Percentiles rank a stretch among this genome's conserved stretches.
Conservation (phyloP, 2,113 vertebrate genomes). For the Platysteira castanea region DNA sequence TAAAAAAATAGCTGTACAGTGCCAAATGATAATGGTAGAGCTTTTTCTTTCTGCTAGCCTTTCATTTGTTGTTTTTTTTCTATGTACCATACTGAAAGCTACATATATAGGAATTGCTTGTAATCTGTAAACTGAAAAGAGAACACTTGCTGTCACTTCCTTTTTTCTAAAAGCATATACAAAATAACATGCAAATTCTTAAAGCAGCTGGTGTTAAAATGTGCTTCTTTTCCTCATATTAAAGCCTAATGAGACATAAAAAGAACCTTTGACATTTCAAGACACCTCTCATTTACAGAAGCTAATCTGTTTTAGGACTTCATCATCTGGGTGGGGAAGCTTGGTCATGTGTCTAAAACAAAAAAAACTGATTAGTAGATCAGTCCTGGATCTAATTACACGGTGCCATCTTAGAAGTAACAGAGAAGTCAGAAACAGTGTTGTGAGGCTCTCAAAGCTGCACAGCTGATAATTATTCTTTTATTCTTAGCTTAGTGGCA, state of each 20-base stretch:
- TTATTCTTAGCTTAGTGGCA: constrained; percentile 9
- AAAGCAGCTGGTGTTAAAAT: neutral
- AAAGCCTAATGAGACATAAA: neutral
- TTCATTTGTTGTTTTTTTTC: neutral
- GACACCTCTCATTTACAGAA: neutral
- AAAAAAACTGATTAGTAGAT: neutral
- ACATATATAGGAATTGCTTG: neutral
- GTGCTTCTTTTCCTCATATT: neutral
- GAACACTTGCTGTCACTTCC: neutral
- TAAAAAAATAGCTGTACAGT: neutral
- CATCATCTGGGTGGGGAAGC: neutral
- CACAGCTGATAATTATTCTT: neutral
- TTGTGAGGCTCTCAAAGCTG: neutral
- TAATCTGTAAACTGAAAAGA: constrained; percentile 7
- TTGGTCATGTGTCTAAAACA: neutral
- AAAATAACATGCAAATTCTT: neutral
- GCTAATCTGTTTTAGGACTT: neutral
- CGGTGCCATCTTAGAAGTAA: neutral
- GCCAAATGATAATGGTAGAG: neutral
- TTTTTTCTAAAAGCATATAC: neutral
- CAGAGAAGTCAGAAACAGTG: neutral
- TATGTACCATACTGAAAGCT: neutral
- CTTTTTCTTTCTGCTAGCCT: neutral
- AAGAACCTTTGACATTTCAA: neutral
- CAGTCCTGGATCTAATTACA: neutral